Percentiles rank a stretch among this genome's conserved stretches.
phyloP scores from a whole-genome alignment of 2,888 invertebrate species.

The Protodeltote pygarga region DNA sequence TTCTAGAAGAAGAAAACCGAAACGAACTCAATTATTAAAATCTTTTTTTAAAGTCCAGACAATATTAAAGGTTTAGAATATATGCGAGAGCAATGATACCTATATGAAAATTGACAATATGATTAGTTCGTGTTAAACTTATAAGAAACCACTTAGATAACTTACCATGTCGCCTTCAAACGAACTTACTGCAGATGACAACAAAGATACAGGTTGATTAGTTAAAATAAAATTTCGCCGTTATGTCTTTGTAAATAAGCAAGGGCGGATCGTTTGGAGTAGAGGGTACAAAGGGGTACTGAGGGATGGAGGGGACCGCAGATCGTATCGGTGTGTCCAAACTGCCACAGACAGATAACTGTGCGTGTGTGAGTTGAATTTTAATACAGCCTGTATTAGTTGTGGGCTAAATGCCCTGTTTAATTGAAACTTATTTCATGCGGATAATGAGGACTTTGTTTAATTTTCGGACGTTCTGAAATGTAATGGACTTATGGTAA shows the following conservation, averaged over 20 bases:
- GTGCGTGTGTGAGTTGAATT: slow-evolving; percentile 73
- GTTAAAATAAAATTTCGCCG: slow-evolving; percentile 66
- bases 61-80: too few species aligned
- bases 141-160: too few species aligned
- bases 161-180: too few species aligned
- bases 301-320: slow-evolving; percentile 58
- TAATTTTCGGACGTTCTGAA: too few species aligned
- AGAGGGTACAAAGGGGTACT: slow-evolving; percentile 66
- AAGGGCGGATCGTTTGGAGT: slow-evolving; percentile 76
- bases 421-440: slow-evolving; percentile 62
- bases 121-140: too few species aligned
- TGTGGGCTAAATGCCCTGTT: slow-evolving; percentile 61
- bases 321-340: slow-evolving; percentile 79
- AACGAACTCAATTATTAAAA: too few species aligned
- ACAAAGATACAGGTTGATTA: slow-evolving; percentile 56
- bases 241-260: slow-evolving; percentile 68
- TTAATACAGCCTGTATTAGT: slow-evolving; percentile 67
- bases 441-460: slow-evolving; percentile 13
- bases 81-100: too few species aligned
- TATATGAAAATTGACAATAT: too few species aligned
- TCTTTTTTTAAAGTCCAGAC: too few species aligned
- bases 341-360: slow-evolving; percentile 82
- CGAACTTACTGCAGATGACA: slow-evolving; percentile 44
- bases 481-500: too few species aligned
- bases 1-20: too few species aligned